Conservation (phyloP, 1,140 invertebrate species). For the Papilio dardanus region DNA sequence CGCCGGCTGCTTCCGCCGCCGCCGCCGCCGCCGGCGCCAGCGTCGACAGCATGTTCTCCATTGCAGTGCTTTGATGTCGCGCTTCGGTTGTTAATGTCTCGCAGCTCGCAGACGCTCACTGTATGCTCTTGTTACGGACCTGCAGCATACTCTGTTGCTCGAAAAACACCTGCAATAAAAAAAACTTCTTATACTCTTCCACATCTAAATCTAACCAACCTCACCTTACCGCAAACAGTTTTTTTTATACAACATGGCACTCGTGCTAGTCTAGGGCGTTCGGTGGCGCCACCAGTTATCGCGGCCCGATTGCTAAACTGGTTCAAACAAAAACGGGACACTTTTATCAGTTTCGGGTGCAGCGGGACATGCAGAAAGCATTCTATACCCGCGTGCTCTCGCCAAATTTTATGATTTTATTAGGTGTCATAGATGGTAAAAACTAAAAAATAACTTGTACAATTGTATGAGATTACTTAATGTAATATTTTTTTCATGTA, state of each 20-base stretch:
- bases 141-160: background rate
- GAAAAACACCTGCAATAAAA: background rate
- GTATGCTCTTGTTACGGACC: conserved; percentile 16
- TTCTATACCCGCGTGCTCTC: conserved; percentile 83
- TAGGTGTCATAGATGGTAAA: background rate
- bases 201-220: background rate
- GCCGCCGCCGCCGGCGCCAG: conserved; percentile 15
- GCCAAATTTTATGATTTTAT: conserved; percentile 33
- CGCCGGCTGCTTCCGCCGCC: background rate
- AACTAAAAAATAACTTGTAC: background rate
- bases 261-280: background rate
- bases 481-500: too few species aligned
- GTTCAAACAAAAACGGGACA: background rate
- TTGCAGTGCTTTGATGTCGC: background rate
- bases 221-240: too few species aligned
- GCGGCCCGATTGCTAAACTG: background rate
- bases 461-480: background rate
- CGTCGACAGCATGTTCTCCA: conserved; percentile 34
- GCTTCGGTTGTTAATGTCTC: background rate
- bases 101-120: background rate
- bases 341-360: background rate
- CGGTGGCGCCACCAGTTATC: conserved; percentile 1
- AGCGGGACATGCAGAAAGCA: conserved; percentile 51
- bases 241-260: too few species aligned
- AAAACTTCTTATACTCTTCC: background rate